Conservation (phyloP, 2,888 invertebrate species). For the Anoplius nigerrimus region DNA sequence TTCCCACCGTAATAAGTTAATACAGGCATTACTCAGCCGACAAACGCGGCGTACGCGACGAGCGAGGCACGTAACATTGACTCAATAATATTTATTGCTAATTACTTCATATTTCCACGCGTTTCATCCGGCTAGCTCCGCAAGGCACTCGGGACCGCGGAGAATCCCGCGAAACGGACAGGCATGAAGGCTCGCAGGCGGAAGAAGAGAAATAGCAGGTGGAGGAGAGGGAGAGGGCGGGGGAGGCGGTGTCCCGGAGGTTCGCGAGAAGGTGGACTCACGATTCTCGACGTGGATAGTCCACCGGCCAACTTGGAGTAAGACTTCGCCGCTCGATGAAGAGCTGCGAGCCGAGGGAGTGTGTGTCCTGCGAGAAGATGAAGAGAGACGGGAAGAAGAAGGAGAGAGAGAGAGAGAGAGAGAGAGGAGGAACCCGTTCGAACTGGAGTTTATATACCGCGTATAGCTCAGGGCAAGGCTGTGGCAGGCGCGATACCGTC, state of each 20-base stretch:
- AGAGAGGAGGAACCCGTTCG: slow-evolving; percentile 57
- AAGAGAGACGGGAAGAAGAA: slow-evolving; percentile 1
- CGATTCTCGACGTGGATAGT: slow-evolving; percentile 53
- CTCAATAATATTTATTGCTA: slow-evolving; percentile 33
- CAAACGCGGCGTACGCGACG: background rate
- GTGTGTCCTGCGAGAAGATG: background rate
- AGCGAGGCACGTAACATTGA: slow-evolving; percentile 8
- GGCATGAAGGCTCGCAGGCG: slow-evolving; percentile 33
- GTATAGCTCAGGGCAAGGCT: slow-evolving; percentile 56
- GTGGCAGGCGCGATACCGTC: slow-evolving; percentile 64
- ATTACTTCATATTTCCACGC: slow-evolving; percentile 7
- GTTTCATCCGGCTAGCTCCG: background rate
- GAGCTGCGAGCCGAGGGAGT: slow-evolving; percentile 44
- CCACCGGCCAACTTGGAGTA: slow-evolving; percentile 46
- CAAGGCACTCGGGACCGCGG: background rate
- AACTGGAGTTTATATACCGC: slow-evolving; percentile 58
- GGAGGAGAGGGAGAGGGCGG: background rate
- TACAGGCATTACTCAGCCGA: slow-evolving; percentile 10
- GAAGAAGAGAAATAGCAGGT: slow-evolving; percentile 1
- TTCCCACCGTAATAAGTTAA: background rate
- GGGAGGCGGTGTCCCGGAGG: slow-evolving; percentile 3
- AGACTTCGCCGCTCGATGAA: slow-evolving; percentile 56
- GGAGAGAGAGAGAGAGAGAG: slow-evolving; percentile 6
- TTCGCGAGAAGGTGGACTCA: slow-evolving; percentile 39
- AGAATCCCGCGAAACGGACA: slow-evolving; percentile 37